Conservation (phyloP, 2,888 invertebrate species). For the Theodoxus fluviatilis region DNA sequence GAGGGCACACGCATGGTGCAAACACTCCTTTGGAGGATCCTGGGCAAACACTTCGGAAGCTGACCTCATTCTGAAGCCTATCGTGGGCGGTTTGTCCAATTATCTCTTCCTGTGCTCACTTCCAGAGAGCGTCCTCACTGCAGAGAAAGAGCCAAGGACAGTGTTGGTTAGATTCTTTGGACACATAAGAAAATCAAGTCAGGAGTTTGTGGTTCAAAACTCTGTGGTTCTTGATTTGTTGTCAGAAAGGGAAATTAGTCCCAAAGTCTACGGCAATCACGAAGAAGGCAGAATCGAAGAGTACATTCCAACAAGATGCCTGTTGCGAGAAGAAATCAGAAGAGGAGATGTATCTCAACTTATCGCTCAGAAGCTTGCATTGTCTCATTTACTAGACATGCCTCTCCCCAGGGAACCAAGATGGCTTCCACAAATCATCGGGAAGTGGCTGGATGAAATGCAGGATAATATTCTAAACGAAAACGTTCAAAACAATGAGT, state of each 20-base stretch:
- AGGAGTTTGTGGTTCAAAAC: conserved; percentile 91
- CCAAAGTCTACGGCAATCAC: conserved; percentile 93
- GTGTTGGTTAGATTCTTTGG: conserved; percentile 93
- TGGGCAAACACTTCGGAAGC: conserved; percentile 45
- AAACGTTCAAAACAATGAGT: too few species aligned
- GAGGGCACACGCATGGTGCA: conserved; percentile 42
- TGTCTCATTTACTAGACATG: conserved; percentile 86
- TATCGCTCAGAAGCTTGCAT: conserved; percentile 90
- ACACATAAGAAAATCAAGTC: conserved; percentile 80
- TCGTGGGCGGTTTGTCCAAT: conserved; percentile 91
- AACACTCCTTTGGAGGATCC: conserved; percentile 48
- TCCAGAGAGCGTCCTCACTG: conserved; percentile 71
- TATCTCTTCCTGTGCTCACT: conserved; percentile 91
- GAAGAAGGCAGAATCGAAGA: conserved; percentile 96
- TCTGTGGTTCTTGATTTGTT: conserved; percentile 95
- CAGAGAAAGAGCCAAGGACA: conserved; percentile 67
- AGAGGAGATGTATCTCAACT: conserved; percentile 79
- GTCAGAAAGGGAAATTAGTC: conserved; percentile 91
- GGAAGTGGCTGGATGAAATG: too few species aligned
- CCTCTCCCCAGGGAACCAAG: conserved; percentile 95
- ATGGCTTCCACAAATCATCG: conserved; percentile 92
- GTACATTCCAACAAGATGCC: conserved; percentile 88
- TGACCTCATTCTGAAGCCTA: conserved; percentile 40
- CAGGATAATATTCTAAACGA: too few species aligned
- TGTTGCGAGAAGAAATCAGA: conserved; percentile 82